Evolutionary conservation across 2,888 invertebrate genomes (phyloP).

Genomic region (Apamea anceps): DNA sequence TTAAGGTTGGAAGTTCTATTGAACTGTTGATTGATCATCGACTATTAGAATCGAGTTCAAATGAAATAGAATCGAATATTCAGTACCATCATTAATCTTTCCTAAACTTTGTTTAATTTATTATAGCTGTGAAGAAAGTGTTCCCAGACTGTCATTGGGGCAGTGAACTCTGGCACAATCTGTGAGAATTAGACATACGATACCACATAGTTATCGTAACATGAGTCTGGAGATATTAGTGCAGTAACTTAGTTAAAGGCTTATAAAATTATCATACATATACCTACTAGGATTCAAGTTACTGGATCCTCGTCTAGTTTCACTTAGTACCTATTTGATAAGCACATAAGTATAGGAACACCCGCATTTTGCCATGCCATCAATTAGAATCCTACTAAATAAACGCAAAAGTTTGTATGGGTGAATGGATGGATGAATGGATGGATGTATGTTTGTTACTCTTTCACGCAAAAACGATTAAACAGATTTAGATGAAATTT

Average conservation of each 20-base stretch:
- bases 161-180: slow-evolving; percentile 50
- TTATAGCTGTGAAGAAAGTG: slow-evolving; percentile 61
- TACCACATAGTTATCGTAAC: slow-evolving; percentile 53
- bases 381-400: too few relatives aligned
- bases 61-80: slow-evolving; percentile 74
- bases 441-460: too few relatives aligned
- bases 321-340: background rate
- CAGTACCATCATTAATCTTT: slow-evolving; percentile 78
- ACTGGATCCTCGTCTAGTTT: slow-evolving; percentile 4
- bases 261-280: slow-evolving; percentile 29
- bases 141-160: slow-evolving; percentile 61
- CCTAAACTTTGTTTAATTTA: slow-evolving; percentile 72
- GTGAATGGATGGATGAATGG: too few relatives aligned
- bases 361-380: background rate
- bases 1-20: slow-evolving; percentile 64
- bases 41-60: slow-evolving; percentile 74
- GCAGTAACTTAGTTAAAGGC: slow-evolving; percentile 18
- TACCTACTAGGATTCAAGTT: slow-evolving; percentile 13
- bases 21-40: slow-evolving; percentile 78
- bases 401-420: too few relatives aligned
- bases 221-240: slow-evolving; percentile 39
- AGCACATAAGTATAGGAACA: background rate
- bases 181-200: slow-evolving; percentile 57
- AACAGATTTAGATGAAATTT: too few relatives aligned
- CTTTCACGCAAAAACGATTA: too few relatives aligned